phyloP scores from a whole-genome alignment of 2,797 vertebrate species.

The Tachyglossus aculeatus region DNA sequence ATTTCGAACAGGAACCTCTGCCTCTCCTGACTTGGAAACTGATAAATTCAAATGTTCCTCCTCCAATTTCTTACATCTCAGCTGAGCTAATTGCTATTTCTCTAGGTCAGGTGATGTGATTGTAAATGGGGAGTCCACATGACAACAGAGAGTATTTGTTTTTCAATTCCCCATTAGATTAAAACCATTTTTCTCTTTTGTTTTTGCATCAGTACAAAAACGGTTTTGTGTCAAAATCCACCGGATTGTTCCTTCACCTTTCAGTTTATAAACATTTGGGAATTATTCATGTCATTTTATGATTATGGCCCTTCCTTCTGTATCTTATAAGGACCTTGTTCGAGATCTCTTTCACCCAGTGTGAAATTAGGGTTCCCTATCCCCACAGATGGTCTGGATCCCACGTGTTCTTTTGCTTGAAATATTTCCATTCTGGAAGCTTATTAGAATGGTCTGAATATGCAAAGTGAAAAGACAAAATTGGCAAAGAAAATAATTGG shows the following conservation, averaged over 20 bases:
- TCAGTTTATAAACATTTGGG: constrained; percentile 44
- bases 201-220: too few species aligned
- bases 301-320: too few species aligned
- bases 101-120: too few species aligned
- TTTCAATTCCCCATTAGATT: too few species aligned
- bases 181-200: too few species aligned
- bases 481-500: constrained; percentile 67
- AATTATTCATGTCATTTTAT: not conserved
- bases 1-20: constrained; percentile 27
- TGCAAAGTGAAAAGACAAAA: constrained; percentile 50
- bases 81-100: too few species aligned
- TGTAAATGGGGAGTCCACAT: too few species aligned
- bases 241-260: too few species aligned
- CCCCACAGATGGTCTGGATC: constrained; percentile 16
- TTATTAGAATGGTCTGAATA: constrained; percentile 51
- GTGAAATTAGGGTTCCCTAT: constrained; percentile 31
- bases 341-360: not conserved
- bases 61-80: too few species aligned
- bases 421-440: constrained; percentile 18
- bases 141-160: too few species aligned
- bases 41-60: not conserved
- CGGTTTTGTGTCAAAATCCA: too few species aligned
- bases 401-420: constrained; percentile 9
- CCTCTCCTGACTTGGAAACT: constrained; percentile 4
- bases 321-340: not conserved